phyloP scores from a whole-genome alignment of 2,113 vertebrate genomes.

The Limanda limanda region DNA sequence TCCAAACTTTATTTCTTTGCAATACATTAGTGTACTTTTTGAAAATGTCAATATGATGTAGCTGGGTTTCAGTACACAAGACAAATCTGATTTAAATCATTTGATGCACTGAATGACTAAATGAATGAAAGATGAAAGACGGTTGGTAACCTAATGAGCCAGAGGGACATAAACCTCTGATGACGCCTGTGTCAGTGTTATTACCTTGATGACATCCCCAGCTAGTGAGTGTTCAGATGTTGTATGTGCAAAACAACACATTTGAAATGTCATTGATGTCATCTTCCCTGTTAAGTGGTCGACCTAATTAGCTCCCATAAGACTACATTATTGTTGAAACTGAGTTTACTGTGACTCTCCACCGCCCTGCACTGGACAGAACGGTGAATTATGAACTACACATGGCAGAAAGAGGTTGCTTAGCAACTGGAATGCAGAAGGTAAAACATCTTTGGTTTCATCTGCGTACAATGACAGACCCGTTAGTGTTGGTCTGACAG shows the following conservation, averaged over 20 bases:
- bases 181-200: background rate
- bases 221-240: background rate
- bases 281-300: background rate
- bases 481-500: background rate
- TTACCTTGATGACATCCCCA: background rate
- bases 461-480: slow-evolving; percentile 16
- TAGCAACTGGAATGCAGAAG: slow-evolving; percentile 57
- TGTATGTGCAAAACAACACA: background rate
- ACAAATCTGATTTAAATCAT: background rate
- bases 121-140: background rate
- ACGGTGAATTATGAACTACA: background rate
- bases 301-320: background rate
- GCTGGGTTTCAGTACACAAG: background rate
- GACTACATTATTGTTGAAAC: background rate
- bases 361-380: background rate
- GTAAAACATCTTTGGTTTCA: slow-evolving; percentile 58
- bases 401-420: slow-evolving; percentile 48
- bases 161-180: background rate
- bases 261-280: too few species aligned
- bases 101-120: background rate
- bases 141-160: background rate
- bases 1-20: too few species aligned
- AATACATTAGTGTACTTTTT: too few species aligned
- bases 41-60: background rate
- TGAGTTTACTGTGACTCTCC: background rate